Evolutionary conservation across 2,113 vertebrate genomes (phyloP).

Genomic region (Hypomesus transpacificus): DNA sequence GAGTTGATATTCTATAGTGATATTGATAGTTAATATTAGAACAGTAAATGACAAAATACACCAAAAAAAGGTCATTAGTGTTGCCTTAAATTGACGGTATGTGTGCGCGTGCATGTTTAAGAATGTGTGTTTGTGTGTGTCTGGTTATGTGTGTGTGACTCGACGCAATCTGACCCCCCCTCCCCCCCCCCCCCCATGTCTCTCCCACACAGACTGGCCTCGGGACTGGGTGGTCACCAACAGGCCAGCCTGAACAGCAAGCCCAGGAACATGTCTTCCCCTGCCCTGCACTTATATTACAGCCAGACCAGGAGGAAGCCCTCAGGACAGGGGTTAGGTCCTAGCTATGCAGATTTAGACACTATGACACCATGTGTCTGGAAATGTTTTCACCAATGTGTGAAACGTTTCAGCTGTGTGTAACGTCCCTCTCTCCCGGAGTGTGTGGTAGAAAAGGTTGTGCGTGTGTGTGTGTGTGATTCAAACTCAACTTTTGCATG

Average conservation of each 20-base stretch:
- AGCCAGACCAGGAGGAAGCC: conserved; percentile 65
- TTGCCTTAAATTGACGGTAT: too few relatives aligned
- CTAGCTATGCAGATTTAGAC: conserved; percentile 1
- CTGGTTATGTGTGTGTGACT: conserved; percentile 5
- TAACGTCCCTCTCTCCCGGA: not conserved
- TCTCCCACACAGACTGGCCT: conserved; percentile 60
- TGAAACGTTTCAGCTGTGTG: not conserved
- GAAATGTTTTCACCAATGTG: conserved; percentile 5
- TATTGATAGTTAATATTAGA: too few relatives aligned
- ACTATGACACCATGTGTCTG: conserved; percentile 4
- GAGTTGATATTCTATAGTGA: too few relatives aligned
- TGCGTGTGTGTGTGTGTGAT: conserved; percentile 16
- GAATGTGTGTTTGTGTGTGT: conserved; percentile 9
- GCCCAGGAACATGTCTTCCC: conserved; percentile 69
- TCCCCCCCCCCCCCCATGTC: conserved; percentile 34
- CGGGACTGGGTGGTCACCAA: conserved; percentile 51
- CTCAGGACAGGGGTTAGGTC: conserved; percentile 44
- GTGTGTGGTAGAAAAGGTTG: conserved; percentile 38
- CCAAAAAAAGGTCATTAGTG: too few relatives aligned
- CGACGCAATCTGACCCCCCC: conserved; percentile 29
- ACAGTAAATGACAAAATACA: too few relatives aligned
- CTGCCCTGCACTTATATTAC: conserved; percentile 70
- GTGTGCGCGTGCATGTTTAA: not conserved
- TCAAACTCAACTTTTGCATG: conserved; percentile 14
- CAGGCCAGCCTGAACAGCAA: conserved; percentile 50